Evolutionary conservation across 2,888 invertebrate genomes (phyloP), one percentile per base, ranked within the genome.

Genomic region (Aporophyla nigra): DNA sequence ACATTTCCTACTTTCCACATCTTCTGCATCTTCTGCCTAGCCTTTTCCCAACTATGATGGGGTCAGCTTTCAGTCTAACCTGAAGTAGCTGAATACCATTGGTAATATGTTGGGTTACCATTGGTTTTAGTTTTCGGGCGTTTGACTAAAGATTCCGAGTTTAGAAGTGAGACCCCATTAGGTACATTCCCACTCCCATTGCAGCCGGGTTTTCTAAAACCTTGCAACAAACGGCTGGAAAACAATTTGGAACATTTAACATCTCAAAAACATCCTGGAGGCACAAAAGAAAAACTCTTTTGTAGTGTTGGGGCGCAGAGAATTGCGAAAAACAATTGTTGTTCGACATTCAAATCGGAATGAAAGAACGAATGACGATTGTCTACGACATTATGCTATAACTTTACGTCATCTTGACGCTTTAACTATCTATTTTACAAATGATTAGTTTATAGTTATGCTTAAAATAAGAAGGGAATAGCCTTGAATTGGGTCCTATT

Each of bases 201-300:
- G 73, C 33, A 70, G 43, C 16, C 1, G 49, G 62, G 12, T 65
- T 71, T 74, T 62, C 27, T 49, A 71, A 71, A 80, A 66, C 71
- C 65, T 69, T 62, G 61, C 27, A 81, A 68, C 71, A 79, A 83
- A 80, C 71, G 76, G 62, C 72, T 80, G 54, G 69, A 77, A 84
- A 89, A 88, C 84, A 88, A 87, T 86, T 88, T 84, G 77, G 67
- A 76, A 78, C 84, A 86, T 88, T 88, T 86, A 86, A 80, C 85
- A 79, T 88, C 73, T 86, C 69, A 76, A 80, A 81, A 82, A 86
- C 78, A 82, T 76, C 76, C 66, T 80, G 72, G 43, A 54, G 33
- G 65, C 71, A 85, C 80, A 86, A 86, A 85, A 74, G 59, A 73
- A 83, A 82, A 76, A 78, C 68, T 79, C 76, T 83, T 84, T 83